Evolutionary conservation across 2,797 vertebrate genomes (phyloP).

Genomic region (Aratinga solstitialis): DNA sequence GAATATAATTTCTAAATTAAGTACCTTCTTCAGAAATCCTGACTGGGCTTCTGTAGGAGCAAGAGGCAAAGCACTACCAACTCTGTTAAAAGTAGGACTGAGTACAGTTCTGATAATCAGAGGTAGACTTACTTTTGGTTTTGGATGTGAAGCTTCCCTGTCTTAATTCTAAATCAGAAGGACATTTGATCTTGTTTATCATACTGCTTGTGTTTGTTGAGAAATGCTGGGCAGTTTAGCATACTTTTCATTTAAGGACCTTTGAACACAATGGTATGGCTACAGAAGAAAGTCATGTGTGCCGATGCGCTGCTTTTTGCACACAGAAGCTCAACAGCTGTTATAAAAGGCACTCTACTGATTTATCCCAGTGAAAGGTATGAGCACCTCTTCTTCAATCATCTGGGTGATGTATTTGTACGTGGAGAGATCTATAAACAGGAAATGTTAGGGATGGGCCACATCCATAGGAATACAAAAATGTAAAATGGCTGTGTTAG

Average conservation of each 20-base stretch:
- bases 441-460: neutral
- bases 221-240: neutral
- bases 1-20: slow-evolving; percentile 18
- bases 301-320: neutral
- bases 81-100: neutral
- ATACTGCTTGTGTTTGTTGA: neutral
- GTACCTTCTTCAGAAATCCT: neutral
- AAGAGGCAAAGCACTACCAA: neutral
- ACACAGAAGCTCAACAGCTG: neutral
- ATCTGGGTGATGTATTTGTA: neutral
- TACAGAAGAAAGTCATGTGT: neutral
- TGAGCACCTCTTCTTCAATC: neutral
- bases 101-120: neutral
- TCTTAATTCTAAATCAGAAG: slow-evolving; percentile 8
- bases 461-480: neutral
- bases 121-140: neutral
- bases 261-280: neutral
- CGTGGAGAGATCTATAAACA: neutral
- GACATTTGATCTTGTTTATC: neutral
- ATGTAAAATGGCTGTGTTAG: neutral
- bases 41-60: neutral
- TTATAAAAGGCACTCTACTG: neutral
- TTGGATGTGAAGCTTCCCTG: neutral
- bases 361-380: neutral
- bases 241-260: neutral